These are phyloP conservation scores for Amazona guildingii DNA, from an alignment of 2,113 vertebrate species.

Conservation along the genomic window DNA sequence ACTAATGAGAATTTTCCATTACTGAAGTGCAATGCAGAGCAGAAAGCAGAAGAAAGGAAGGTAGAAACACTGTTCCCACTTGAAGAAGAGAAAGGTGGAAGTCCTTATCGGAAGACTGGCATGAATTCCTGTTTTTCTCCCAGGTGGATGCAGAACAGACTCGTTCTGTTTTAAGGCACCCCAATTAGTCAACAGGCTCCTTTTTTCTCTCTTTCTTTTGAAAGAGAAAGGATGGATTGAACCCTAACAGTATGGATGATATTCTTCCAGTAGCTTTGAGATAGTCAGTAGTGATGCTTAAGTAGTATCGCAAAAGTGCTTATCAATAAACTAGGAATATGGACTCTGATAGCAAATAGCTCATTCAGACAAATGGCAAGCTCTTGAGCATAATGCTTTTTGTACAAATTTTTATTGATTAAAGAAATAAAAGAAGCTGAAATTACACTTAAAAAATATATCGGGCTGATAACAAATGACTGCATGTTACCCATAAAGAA, in stretches of 20 bases:
- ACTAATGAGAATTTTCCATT: not conserved
- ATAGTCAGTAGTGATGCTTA: not conserved
- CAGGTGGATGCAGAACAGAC: not conserved
- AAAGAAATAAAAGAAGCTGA: slow-evolving; percentile 14
- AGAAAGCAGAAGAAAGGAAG: not conserved
- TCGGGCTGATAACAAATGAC: not conserved
- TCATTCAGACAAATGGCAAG: not conserved
- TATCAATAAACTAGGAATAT: not conserved
- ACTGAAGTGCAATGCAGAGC: not conserved
- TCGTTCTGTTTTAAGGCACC: not conserved
- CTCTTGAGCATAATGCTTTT: not conserved
- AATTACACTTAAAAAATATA: not conserved
- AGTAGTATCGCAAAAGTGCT: not conserved
- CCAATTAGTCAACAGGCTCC: not conserved
- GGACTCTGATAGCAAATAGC: not conserved
- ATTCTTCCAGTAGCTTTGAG: not conserved
- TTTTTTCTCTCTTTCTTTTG: not conserved
- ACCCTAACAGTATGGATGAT: not conserved
- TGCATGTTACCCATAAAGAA: not conserved
- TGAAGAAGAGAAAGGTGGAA: not conserved
- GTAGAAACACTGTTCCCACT: not conserved
- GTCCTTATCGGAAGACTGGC: not conserved
- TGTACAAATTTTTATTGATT: not conserved
- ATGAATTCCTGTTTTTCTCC: not conserved
- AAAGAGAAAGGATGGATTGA: not conserved